These are phyloP conservation scores for Poecilia wingei DNA, from an alignment of 2,797 vertebrate genomes.

Conservation along the genomic window DNA sequence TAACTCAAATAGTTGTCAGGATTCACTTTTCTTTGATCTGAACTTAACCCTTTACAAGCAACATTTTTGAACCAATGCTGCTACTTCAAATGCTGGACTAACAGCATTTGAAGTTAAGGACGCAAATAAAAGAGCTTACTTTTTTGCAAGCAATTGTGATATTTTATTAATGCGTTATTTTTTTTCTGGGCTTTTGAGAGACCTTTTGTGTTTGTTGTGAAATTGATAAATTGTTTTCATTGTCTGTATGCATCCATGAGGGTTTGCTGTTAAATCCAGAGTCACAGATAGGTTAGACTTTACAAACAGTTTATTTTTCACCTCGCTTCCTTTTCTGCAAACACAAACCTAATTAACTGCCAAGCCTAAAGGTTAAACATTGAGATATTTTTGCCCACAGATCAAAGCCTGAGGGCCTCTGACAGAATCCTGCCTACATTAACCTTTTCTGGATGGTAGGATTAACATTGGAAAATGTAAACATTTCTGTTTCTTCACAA, in stretches of 20 bases:
- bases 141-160: conserved; percentile 39
- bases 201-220: conserved; percentile 31
- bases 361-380: conserved; percentile 52
- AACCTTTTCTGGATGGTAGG: conserved; percentile 50
- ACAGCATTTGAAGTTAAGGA: not conserved
- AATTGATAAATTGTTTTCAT: conserved; percentile 50
- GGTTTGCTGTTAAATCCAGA: conserved; percentile 28
- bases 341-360: conserved; percentile 67
- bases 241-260: conserved; percentile 30
- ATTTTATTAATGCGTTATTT: conserved; percentile 37
- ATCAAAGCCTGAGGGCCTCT: conserved; percentile 35
- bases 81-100: not conserved
- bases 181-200: conserved; percentile 11
- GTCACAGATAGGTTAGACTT: conserved; percentile 38
- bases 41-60: conserved; percentile 5
- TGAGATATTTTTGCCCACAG: conserved; percentile 62
- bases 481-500: conserved; percentile 32
- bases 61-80: not conserved
- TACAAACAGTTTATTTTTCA: conserved; percentile 47
- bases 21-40: not conserved
- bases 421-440: conserved; percentile 47
- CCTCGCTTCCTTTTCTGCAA: conserved; percentile 50
- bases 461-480: conserved; percentile 12
- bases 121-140: conserved; percentile 7
- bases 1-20: conserved; percentile 10